phyloP scores from a whole-genome alignment of 30 jellyfish, hydroid and myxozoan genomes.

The Pseudorhiza aurosa region DNA sequence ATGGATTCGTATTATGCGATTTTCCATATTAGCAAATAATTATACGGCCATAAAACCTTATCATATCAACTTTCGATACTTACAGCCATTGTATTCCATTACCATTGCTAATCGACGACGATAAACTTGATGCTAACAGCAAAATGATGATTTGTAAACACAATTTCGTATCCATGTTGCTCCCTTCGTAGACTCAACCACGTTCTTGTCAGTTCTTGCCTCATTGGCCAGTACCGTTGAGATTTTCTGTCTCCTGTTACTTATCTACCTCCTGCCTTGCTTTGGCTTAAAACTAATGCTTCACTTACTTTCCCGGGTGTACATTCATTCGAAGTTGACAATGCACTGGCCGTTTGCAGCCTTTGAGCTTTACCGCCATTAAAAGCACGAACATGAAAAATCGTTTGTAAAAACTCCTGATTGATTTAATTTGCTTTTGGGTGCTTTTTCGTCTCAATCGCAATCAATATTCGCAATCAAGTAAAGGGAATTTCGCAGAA shows the following conservation, averaged over 20 bases:
- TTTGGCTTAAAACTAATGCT: slow-evolving; percentile 12
- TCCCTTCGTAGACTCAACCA: background rate
- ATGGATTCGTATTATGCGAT: slow-evolving; percentile 34
- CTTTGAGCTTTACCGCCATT: slow-evolving; percentile 5
- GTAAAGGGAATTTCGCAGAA: slow-evolving; percentile 8
- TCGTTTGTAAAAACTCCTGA: too few species aligned
- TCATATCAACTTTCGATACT: slow-evolving; percentile 33
- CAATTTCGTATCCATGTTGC: background rate
- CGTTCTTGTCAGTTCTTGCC: background rate
- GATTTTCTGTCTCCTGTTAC: slow-evolving; percentile 3
- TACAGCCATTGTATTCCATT: slow-evolving; percentile 63
- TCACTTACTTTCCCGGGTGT: slow-evolving; percentile 34
- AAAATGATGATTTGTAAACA: background rate
- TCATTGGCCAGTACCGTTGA: background rate
- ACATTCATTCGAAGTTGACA: slow-evolving; percentile 4
- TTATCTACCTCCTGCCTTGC: slow-evolving; percentile 29
- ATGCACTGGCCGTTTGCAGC: slow-evolving; percentile 5
- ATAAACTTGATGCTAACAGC: background rate
- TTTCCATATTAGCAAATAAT: background rate
- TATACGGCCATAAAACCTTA: background rate
- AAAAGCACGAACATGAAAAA: too few species aligned
- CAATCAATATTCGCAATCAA: slow-evolving; percentile 24
- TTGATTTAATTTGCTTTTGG: too few species aligned
- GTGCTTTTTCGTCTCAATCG: too few species aligned
- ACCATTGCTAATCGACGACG: background rate